Percentiles rank a stretch among this genome's conserved stretches.
Conservation (phyloP, 1,140 invertebrate genomes). For the Orius insidiosus region DNA sequence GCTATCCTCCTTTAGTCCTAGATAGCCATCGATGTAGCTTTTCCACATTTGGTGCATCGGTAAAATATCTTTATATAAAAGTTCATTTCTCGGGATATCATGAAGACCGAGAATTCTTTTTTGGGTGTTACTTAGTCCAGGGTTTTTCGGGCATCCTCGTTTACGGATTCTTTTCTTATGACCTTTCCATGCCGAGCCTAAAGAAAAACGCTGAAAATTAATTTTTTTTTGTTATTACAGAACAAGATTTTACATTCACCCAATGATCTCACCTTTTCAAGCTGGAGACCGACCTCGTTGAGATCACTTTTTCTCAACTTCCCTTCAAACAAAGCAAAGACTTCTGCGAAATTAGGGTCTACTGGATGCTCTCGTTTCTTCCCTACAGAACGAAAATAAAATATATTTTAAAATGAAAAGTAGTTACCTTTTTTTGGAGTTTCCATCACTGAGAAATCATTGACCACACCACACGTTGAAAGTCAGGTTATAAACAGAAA, state of each 20-base stretch:
- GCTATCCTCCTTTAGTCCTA: slow-evolving; percentile 19
- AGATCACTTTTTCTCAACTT: background rate
- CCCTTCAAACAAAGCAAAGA: too few relatives aligned
- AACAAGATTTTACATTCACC: too few relatives aligned
- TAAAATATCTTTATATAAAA: slow-evolving; percentile 43
- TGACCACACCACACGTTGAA: too few relatives aligned
- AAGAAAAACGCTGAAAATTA: slow-evolving; percentile 8
- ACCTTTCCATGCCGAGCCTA: background rate
- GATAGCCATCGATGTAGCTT: slow-evolving; percentile 40
- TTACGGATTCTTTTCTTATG: slow-evolving; percentile 7
- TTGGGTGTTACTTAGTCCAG: slow-evolving; percentile 8
- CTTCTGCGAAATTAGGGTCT: too few relatives aligned
- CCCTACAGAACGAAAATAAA: too few relatives aligned
- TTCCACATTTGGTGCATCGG: slow-evolving; percentile 51
- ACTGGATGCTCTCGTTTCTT: too few relatives aligned
- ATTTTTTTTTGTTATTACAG: background rate
- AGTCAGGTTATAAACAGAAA: too few relatives aligned
- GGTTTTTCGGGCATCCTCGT: slow-evolving; percentile 7
- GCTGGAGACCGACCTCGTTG: background rate
- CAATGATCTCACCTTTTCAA: background rate
- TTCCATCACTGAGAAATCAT: too few relatives aligned
- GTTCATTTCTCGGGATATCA: slow-evolving; percentile 31
- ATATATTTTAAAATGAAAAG: too few relatives aligned
- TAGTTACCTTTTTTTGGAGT: too few relatives aligned
- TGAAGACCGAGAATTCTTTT: slow-evolving; percentile 34